A percentile compares a stretch with the other conserved stretches of the same genome.
Conservation (phyloP, 2,113 vertebrate genomes). For the Rhodinocichla rosea region DNA sequence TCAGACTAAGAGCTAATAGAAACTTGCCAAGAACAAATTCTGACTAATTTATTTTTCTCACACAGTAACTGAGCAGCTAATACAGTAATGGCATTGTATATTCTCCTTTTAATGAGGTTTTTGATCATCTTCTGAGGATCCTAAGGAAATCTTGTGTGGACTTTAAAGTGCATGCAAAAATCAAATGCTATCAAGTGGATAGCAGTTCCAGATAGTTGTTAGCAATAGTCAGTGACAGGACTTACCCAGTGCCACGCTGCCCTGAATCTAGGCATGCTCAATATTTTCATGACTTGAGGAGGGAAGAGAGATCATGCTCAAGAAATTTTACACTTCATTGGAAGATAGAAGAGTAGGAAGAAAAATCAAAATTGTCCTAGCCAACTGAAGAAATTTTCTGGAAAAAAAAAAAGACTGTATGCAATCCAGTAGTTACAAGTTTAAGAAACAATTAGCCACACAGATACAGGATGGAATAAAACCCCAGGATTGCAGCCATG, state of each 20-base stretch:
- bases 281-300: not conserved
- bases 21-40: not conserved
- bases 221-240: not conserved
- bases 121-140: not conserved
- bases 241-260: accelerated
- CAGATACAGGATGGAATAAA: not conserved
- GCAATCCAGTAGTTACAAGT: not conserved
- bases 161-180: not conserved
- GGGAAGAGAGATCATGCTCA: not conserved
- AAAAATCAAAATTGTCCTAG: not conserved
- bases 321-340: not conserved
- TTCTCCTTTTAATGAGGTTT: not conserved
- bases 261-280: not conserved
- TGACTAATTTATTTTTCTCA: not conserved
- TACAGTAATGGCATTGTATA: not conserved
- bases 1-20: not conserved
- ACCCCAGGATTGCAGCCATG: accelerated
- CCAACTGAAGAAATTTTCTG: not conserved
- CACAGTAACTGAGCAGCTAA: not conserved
- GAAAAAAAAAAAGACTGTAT: not conserved
- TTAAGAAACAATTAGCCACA: not conserved
- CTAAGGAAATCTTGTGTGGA: not conserved
- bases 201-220: not conserved
- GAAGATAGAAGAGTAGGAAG: not conserved
- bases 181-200: too few species aligned